Base-by-base conservation (phyloP, 2,113 vertebrate species). In the Silurus asotus region DNA sequence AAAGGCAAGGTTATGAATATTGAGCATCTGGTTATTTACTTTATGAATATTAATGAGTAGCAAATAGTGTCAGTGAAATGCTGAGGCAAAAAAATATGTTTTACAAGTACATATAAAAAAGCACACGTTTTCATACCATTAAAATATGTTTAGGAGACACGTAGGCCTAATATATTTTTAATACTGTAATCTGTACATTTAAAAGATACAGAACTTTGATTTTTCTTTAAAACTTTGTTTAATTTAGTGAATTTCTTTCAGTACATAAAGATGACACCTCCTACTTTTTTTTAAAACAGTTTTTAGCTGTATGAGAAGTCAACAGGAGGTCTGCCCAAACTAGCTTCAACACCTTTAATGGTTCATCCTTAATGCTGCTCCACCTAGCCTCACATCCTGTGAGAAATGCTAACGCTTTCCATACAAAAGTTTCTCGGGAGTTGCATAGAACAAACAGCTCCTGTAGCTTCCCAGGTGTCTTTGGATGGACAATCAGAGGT, bases 281-380 rank as follows among this genome's bases (percentile, higher is more conserved):
- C 76, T 75, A 86, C 82, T 84, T 74, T 81, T 87, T 80, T 81
- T 69, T 20, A 74, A 25, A 75, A 78, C 15, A 15, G 19, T 72
- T 82, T 37, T 82, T 0, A 13, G 48, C 59, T 84, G 67, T 87
- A 81, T 77, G 55, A 87, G 61, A 75, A 83, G 48, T 88, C 87
- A 88, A 84, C 86, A 83, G 85, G 87, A 79, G 85, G 83, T 87
- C 75, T 67, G 87, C 76, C n/a, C 85, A 67, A 78, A 85, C 80
- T 25, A 45, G 70, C 53, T 55, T 82, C 17, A n/a, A 88, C 85
- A 88, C 83, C 75, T 83, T 79, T 84, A 74, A 79, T 74, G 80
- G 45, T 65, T 84, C 65, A 74, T 82, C 56, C 74, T 76, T 76
- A 82, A 59, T 87, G 80, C 37, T 25, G 64, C 81, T 83, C 84